phyloP scores from a whole-genome alignment of 2,797 vertebrate genomes.

The Geotrypetes seraphini region DNA sequence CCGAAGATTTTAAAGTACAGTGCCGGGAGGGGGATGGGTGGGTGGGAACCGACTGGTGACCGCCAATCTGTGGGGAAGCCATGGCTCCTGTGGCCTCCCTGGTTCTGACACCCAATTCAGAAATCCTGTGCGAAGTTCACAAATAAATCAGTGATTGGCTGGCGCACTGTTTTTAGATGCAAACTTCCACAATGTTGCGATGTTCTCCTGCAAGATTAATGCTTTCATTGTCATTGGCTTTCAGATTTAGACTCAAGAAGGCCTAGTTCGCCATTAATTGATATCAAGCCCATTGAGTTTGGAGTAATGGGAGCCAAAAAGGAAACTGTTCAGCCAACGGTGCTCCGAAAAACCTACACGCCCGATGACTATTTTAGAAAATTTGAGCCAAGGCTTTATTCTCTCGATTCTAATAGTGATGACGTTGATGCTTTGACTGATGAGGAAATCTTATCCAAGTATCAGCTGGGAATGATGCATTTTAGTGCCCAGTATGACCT shows the following conservation, averaged over 20 bases:
- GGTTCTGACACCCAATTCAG: too few species aligned
- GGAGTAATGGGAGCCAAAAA: slow-evolving; percentile 71
- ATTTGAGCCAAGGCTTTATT: slow-evolving; percentile 74
- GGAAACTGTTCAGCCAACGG: slow-evolving; percentile 69
- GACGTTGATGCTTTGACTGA: slow-evolving; percentile 76
- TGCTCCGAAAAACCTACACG: slow-evolving; percentile 59
- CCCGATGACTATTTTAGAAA: slow-evolving; percentile 72
- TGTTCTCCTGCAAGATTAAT: too few species aligned
- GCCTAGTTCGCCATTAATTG: slow-evolving; percentile 69
- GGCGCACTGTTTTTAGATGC: too few species aligned
- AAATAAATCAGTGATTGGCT: too few species aligned
- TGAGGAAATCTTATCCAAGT: slow-evolving; percentile 72
- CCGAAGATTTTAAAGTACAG: too few species aligned
- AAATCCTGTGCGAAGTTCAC: too few species aligned
- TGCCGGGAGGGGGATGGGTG: too few species aligned
- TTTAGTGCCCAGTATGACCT: slow-evolving; percentile 82
- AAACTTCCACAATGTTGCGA: too few species aligned
- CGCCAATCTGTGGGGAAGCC: too few species aligned
- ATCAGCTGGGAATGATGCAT: slow-evolving; percentile 80
- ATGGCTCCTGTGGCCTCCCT: too few species aligned
- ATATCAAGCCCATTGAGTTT: slow-evolving; percentile 76
- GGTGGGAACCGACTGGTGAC: too few species aligned
- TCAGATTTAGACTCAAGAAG: slow-evolving; percentile 65
- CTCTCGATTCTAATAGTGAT: slow-evolving; percentile 56
- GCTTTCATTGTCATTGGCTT: not conserved